These are phyloP conservation scores for Cirrhinus mrigala DNA, from an alignment of 2,797 vertebrate genomes.

Conservation along the genomic window DNA sequence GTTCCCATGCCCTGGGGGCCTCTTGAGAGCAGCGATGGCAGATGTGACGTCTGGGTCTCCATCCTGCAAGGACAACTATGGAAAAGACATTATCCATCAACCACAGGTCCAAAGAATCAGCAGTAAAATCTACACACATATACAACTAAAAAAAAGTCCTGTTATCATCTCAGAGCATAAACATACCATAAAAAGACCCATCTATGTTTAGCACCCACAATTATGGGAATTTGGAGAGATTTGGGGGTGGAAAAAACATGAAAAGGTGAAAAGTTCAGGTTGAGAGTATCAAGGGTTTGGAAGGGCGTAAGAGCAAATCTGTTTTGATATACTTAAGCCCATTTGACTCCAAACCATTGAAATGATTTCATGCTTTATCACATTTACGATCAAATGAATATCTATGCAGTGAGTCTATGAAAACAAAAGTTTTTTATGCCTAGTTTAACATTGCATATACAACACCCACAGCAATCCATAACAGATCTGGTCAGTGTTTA, in stretches of 20 bases:
- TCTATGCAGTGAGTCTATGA: background rate
- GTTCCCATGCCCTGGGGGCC: constrained; percentile 81
- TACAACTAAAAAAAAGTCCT: background rate
- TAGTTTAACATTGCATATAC: background rate
- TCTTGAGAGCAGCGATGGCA: constrained; percentile 76
- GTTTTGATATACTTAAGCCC: constrained; percentile 1
- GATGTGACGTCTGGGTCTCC: constrained; percentile 78
- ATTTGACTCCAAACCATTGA: background rate
- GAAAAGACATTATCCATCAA: constrained; percentile 66
- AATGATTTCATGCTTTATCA: background rate
- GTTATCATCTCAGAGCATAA: constrained; percentile 10
- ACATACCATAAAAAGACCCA: background rate
- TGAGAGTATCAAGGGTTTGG: background rate
- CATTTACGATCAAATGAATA: constrained; percentile 6
- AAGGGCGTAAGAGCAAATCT: background rate
- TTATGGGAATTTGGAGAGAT: constrained; percentile 2
- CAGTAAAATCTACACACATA: constrained; percentile 18
- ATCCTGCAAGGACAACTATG: constrained; percentile 37
- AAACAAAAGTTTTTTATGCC: background rate
- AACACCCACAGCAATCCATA: background rate
- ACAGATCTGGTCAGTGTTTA: constrained; percentile 14
- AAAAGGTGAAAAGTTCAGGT: constrained; percentile 45
- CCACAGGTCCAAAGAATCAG: constrained; percentile 30
- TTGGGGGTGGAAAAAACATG: constrained; percentile 4
- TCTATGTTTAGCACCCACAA: constrained; percentile 25